Evolutionary conservation across 2,113 vertebrate species (phyloP), one percentile per base, ranked within the genome.

Genomic region (Camelus dromedarius): DNA sequence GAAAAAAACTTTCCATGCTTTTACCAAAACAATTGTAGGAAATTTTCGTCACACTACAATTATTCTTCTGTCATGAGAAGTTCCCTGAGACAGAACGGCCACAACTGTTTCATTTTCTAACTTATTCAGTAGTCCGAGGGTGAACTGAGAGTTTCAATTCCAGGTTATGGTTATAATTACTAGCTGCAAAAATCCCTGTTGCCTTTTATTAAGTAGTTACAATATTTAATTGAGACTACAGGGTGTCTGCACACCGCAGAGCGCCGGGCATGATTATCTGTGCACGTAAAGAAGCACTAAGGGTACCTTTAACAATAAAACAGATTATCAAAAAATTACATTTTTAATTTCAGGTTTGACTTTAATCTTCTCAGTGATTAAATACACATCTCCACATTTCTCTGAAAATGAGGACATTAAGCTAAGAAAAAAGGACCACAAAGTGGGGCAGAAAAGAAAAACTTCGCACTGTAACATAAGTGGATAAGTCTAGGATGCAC

Each of bases 271-370:
- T 96, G 97, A 97, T 93, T 97, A 95, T 84, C 32, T 28, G 0
- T 69, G 95, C 12, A 95, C 83, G 50, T 66, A 86, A 95, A 96
- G 32, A 70, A 97, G 96, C 16, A 58, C 30, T 30, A 30, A 95
- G 82, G 15, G 50, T 91, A 70, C 28, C 94, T 97, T 87, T 88
- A 83, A 93, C 67, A 96, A 62, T 93, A 80, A 96, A 97, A 91
- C 0, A 54, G 16, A 72, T 84, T 89, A 86, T 93, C 88, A 97
- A 90, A 97, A 98, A 95, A 96, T 79, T 91, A 91, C 28, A 77
- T 95, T 98, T 98, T 98, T 96, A 94, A 96, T 98, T 95, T 98
- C 92, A 95, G 5, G 98, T 98, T 98, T 98, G 28, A 91, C 46
- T 98, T 98, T 83, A 97, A 97, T 96, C 18, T 93, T 94, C 81